These are phyloP conservation scores for Struthidea cinerea DNA, from an alignment of 2,113 vertebrate genomes.

Conservation along the genomic window DNA sequence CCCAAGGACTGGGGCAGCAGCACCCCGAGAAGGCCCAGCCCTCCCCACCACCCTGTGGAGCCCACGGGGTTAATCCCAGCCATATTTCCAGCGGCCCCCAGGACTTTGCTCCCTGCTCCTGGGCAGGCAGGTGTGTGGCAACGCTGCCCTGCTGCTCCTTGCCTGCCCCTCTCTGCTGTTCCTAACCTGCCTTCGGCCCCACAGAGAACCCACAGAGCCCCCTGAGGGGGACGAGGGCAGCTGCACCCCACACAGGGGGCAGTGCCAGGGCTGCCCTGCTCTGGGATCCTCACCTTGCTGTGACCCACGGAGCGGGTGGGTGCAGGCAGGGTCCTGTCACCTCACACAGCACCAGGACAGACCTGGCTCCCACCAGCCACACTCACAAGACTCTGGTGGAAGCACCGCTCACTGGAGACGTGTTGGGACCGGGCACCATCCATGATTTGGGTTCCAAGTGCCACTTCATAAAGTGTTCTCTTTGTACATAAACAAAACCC, in stretches of 20 bases:
- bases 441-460: background rate
- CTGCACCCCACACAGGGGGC: fast-evolving
- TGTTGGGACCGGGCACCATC: fast-evolving
- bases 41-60: fast-evolving
- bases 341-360: background rate
- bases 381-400: background rate
- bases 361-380: background rate
- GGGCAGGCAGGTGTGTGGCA: background rate
- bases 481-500: background rate
- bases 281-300: background rate
- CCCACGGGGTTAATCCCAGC: background rate
- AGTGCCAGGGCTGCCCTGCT: background rate
- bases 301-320: background rate
- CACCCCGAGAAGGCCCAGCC: background rate
- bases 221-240: background rate
- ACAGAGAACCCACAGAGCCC: background rate
- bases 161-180: background rate
- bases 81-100: fast-evolving
- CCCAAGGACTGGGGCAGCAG: background rate
- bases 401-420: background rate
- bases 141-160: background rate
- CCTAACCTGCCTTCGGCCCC: background rate
- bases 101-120: slow-evolving; percentile 15
- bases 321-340: background rate
- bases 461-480: fast-evolving